A percentile compares a stretch with the other conserved stretches of the same genome.
These are phyloP conservation scores for Progne subis DNA, from an alignment of 2,113 vertebrate species.

Conservation along the genomic window DNA sequence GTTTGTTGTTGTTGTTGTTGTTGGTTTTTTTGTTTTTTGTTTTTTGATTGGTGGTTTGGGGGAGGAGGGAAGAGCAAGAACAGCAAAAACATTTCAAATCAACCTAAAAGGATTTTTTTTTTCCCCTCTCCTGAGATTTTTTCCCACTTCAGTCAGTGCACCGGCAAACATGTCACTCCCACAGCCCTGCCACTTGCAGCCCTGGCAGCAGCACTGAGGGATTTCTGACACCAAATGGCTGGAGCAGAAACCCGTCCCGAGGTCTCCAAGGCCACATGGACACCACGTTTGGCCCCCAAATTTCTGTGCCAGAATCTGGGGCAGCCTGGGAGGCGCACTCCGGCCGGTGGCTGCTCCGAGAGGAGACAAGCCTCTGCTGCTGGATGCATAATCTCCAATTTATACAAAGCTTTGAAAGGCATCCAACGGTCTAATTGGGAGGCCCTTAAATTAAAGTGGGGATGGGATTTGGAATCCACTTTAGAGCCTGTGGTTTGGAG, in stretches of 20 bases:
- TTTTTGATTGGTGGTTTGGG: not conserved
- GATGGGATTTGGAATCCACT: constrained; percentile 60
- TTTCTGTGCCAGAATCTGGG: rapidly evolving
- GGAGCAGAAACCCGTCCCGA: not conserved
- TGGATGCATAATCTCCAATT: constrained; percentile 34
- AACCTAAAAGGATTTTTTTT: not conserved
- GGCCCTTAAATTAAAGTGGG: constrained; percentile 58
- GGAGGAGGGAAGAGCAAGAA: not conserved
- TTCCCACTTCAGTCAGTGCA: rapidly evolving
- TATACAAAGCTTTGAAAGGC: constrained; percentile 53
- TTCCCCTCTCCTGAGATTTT: not conserved
- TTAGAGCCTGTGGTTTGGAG: constrained; percentile 57
- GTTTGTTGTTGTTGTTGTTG: no score
- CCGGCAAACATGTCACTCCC: rapidly evolving
- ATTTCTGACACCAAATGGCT: rapidly evolving
- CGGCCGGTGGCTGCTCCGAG: rapidly evolving
- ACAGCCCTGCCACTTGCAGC: not conserved
- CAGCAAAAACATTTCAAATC: not conserved
- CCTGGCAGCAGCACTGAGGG: rapidly evolving
- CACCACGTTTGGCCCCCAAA: rapidly evolving
- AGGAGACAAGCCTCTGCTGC: constrained; percentile 12
- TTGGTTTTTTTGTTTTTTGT: not conserved
- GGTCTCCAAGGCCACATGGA: not conserved
- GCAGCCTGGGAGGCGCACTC: not conserved
- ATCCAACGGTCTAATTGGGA: constrained; percentile 52